Conservation (phyloP, 2,888 invertebrate species). For the Parascotia fuliginaria region DNA sequence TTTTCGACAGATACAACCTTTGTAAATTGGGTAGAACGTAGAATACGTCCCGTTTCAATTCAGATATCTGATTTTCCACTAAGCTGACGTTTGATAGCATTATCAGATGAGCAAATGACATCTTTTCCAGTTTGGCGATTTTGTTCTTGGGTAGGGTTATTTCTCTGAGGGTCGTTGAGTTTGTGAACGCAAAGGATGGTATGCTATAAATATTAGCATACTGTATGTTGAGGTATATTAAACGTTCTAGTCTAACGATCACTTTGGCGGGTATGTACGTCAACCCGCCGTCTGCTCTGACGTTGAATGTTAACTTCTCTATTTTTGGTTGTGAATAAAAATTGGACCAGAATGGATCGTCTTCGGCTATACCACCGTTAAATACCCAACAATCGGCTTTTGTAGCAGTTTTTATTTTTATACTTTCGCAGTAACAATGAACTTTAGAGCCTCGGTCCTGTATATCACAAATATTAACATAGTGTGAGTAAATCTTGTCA, state of each 20-base stretch:
- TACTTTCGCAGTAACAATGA: constrained; percentile 89
- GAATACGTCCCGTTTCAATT: constrained; percentile 91
- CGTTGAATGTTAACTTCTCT: constrained; percentile 89
- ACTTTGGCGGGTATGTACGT: constrained; percentile 90
- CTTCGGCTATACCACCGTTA: constrained; percentile 88
- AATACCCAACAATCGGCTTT: constrained; percentile 93
- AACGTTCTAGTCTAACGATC: constrained; percentile 87
- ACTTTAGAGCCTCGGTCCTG: constrained; percentile 84
- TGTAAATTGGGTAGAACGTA: constrained; percentile 90
- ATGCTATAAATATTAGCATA: constrained; percentile 90
- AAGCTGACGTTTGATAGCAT: constrained; percentile 90
- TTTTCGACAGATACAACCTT: constrained; percentile 92
- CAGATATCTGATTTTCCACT: constrained; percentile 91
- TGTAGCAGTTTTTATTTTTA: constrained; percentile 85
- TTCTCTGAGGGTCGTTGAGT: constrained; percentile 88
- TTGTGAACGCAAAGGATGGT: constrained; percentile 91
- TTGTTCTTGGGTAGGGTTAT: constrained; percentile 90
- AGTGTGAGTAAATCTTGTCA: constrained; percentile 75
- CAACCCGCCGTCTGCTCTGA: constrained; percentile 88
- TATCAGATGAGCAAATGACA: constrained; percentile 91
- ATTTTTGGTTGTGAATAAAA: constrained; percentile 91
- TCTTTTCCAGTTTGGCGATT: constrained; percentile 88
- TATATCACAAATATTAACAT: constrained; percentile 86
- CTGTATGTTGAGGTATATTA: constrained; percentile 89
- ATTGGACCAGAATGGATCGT: constrained; percentile 90